These are phyloP conservation scores for Limnephilus marmoratus DNA, from an alignment of 2,888 invertebrate species.

Conservation along the genomic window DNA sequence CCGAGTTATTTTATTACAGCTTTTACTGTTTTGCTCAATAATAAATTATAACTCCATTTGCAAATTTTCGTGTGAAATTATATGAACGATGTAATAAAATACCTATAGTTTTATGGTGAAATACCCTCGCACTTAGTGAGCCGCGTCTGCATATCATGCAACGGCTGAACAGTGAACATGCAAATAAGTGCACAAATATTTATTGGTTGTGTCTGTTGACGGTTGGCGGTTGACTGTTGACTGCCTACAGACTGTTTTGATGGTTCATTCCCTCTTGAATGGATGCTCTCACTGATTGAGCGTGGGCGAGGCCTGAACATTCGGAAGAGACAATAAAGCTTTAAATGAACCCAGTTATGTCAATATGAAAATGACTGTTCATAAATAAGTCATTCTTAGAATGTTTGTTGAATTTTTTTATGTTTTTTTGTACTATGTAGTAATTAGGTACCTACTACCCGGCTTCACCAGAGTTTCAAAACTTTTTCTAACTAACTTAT, in stretches of 20 bases:
- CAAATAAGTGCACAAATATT: not conserved
- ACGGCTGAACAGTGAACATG: not conserved
- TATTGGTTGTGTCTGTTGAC: constrained; percentile 2
- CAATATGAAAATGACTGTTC: not conserved
- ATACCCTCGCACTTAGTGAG: constrained; percentile 9
- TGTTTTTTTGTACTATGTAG: too few relatives aligned
- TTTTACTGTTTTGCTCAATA: not conserved
- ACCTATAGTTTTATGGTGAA: not conserved
- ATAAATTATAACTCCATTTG: not conserved
- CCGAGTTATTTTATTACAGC: not conserved
- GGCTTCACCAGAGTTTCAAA: too few relatives aligned
- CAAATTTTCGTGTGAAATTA: constrained; percentile 5
- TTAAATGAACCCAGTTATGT: not conserved
- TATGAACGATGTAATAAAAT: not conserved
- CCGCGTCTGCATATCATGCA: constrained; percentile 33
- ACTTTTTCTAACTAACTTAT: too few relatives aligned
- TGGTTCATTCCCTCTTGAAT: constrained; percentile 2
- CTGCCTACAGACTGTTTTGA: not conserved
- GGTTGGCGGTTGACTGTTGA: not conserved
- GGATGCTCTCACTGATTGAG: constrained; percentile 22
- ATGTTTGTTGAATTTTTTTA: not conserved
- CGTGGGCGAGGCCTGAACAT: constrained; percentile 4
- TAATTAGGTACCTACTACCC: too few relatives aligned
- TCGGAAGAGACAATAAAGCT: not conserved
- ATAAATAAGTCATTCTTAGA: not conserved